These are phyloP conservation scores for Dione vanillae DNA, from an alignment of 2,888 invertebrate genomes.

Conservation along the genomic window DNA sequence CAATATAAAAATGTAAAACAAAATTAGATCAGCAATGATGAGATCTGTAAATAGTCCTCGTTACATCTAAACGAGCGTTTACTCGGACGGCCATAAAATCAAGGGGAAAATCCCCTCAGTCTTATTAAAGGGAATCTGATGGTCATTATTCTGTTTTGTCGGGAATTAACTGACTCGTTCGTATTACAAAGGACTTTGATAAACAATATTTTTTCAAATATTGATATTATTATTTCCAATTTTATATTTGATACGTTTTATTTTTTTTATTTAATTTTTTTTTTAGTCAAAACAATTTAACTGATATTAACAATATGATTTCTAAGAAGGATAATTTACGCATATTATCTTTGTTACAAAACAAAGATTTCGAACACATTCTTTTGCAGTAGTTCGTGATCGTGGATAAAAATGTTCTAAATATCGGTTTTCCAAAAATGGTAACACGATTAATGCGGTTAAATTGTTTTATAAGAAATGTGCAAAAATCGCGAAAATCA, in stretches of 20 bases:
- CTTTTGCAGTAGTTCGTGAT: too few relatives aligned
- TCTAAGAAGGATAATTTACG: too few relatives aligned
- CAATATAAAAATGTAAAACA: constrained; percentile 29
- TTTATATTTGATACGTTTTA: not conserved
- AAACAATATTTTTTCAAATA: constrained; percentile 27
- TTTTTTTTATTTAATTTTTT: too few relatives aligned
- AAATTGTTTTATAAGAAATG: too few relatives aligned
- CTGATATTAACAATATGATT: too few relatives aligned
- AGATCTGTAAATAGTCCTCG: constrained; percentile 67
- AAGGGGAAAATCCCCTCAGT: constrained; percentile 44
- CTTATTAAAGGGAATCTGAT: constrained; percentile 48
- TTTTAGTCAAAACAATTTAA: too few relatives aligned
- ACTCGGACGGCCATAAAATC: constrained; percentile 52
- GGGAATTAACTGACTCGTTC: constrained; percentile 42
- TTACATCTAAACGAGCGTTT: constrained; percentile 69
- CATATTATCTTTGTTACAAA: too few relatives aligned
- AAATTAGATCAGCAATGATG: constrained; percentile 48
- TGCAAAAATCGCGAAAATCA: too few relatives aligned
- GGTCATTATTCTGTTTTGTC: constrained; percentile 44
- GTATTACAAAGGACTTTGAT: constrained; percentile 31
- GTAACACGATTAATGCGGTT: too few relatives aligned
- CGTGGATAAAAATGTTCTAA: too few relatives aligned
- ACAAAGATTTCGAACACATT: too few relatives aligned
- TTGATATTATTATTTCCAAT: not conserved
- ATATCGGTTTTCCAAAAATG: too few relatives aligned